Evolutionary conservation across 1,140 invertebrate genomes (phyloP), one percentile per base, ranked within the genome.

Genomic region (Zaprionus nigranus): DNA sequence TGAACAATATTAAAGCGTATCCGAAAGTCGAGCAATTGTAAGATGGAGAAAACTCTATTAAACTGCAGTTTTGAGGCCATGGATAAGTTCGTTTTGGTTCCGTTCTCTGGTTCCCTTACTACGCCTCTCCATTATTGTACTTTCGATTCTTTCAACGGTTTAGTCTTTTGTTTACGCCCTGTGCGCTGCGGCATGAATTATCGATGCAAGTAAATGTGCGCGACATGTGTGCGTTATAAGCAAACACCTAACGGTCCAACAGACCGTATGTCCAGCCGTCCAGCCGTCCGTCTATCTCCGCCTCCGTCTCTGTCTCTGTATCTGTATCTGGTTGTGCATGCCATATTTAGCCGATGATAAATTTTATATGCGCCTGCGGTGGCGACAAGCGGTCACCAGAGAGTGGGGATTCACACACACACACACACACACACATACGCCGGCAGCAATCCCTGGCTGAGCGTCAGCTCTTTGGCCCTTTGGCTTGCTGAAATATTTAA

Each of bases 281-380:
- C 15, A n/a, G 12, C 38, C 38, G 38, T 40, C 38, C 15, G 49
- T 15, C 15, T 24, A 5, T 54, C 5, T 26, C 51, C 24, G 24
- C 1, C 24, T 24, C 24, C 24, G 24, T 24, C 13, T 54, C 51
- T 24, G 26, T 5, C 6, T 28, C 26, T 26, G 26, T 56, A n/a
- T 56, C 15, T 28, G 53, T 26, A 15, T 28, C 53, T 28, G 53
- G 9, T 58, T 51, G n/a, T 49, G 40, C 61, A 69, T 78, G 62
- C 62, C 85, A 84, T 81, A 90, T 88, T 88, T 88, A 88, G 84
- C 76, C 63, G 78, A 81, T 87, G 81, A 90, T 88, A 71, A 84
- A 88, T 88, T 79, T 88, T 88, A 63, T 72, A 85, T 85, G 58
- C n/a, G 65, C 49, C 61, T 66, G 46, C 56, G 63, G 49, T 60